These are phyloP conservation scores for Drosophila heteroneura DNA, from an alignment of 2,888 invertebrate species.

Conservation along the genomic window DNA sequence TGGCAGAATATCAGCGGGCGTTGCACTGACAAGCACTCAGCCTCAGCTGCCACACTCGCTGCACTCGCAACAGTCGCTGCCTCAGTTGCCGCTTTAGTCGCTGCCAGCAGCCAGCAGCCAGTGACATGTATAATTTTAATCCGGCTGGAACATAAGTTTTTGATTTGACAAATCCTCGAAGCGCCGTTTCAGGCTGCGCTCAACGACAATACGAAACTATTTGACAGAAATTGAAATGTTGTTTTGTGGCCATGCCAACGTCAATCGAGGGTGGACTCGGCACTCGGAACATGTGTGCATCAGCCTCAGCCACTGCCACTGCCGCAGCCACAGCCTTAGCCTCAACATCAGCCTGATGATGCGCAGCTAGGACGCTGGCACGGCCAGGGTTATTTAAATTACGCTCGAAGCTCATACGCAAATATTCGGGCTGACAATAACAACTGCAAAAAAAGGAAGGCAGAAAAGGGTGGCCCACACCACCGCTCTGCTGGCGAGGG, in stretches of 20 bases:
- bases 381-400: slow-evolving; percentile 63
- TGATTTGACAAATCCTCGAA: slow-evolving; percentile 77
- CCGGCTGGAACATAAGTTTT: slow-evolving; percentile 84
- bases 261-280: slow-evolving; percentile 59
- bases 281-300: slow-evolving; percentile 4
- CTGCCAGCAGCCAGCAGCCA: slow-evolving; percentile 32
- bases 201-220: slow-evolving; percentile 67
- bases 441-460: not conserved
- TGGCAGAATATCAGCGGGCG: slow-evolving; percentile 27
- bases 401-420: slow-evolving; percentile 63
- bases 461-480: slow-evolving; percentile 47
- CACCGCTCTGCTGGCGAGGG: slow-evolving; percentile 24
- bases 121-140: slow-evolving; percentile 83
- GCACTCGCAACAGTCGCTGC: slow-evolving; percentile 16
- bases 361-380: not conserved
- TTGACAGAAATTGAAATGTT: slow-evolving; percentile 79
- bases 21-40: slow-evolving; percentile 39
- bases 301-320: not conserved
- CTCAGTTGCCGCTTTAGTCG: slow-evolving; percentile 11
- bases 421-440: slow-evolving; percentile 43
- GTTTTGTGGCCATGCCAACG: slow-evolving; percentile 69
- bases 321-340: not conserved
- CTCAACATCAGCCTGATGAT: not conserved
- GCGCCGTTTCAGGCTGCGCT: slow-evolving; percentile 21
- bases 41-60: slow-evolving; percentile 28